Evolutionary conservation across 2,797 vertebrate species (phyloP).

Genomic region (Dendrocincla fuliginosa): DNA sequence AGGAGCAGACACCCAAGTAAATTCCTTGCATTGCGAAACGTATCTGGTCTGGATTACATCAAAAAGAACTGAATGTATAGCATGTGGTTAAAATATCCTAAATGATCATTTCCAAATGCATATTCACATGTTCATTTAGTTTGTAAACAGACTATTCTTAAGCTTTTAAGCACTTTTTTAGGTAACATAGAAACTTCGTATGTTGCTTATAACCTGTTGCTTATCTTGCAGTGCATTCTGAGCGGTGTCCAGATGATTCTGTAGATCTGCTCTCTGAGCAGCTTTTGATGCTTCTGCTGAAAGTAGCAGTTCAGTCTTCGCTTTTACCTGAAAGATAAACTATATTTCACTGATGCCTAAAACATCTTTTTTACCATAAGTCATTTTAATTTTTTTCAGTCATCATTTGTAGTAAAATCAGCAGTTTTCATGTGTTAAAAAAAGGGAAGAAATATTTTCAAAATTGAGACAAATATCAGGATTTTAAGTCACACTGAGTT

Average conservation of each 20-base stretch:
- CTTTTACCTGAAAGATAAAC: slow-evolving; percentile 86
- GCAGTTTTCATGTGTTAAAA: not conserved
- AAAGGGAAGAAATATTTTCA: not conserved
- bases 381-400: not conserved
- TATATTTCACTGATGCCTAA: not conserved
- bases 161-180: not conserved
- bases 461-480: not conserved
- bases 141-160: not conserved
- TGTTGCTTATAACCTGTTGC: slow-evolving; percentile 85
- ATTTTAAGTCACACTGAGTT: not conserved
- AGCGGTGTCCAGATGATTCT: slow-evolving; percentile 93
- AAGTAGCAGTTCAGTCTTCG: slow-evolving; percentile 94
- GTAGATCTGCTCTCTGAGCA: slow-evolving; percentile 92
- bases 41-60: not conserved
- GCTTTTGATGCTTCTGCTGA: slow-evolving; percentile 94
- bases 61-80: not conserved
- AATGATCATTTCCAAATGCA: not conserved
- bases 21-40: not conserved
- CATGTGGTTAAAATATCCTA: not conserved
- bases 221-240: slow-evolving; percentile 97
- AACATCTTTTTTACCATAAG: not conserved
- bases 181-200: not conserved
- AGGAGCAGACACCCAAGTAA: not conserved
- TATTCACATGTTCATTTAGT: not conserved
- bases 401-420: not conserved